Evolutionary conservation across 2,797 vertebrate species (phyloP), one percentile per base, ranked within the genome.

Genomic region (Neosilurus hyrtlii): DNA sequence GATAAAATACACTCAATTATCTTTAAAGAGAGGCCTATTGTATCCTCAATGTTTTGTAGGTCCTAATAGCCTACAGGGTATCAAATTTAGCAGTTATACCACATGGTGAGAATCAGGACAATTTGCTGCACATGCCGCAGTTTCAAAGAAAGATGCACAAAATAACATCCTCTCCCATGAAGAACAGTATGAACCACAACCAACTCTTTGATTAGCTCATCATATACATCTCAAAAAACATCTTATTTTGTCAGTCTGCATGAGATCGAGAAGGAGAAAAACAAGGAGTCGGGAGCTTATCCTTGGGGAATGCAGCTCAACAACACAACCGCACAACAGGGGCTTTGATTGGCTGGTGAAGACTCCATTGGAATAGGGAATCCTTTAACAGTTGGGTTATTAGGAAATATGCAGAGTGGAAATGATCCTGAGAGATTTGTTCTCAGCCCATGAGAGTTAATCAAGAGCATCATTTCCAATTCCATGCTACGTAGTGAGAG

Each of bases 321-420:
- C 71, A 80, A 85, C 86, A 85, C 80, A 82, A 76, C 22, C 81
- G 0, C 72, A 76, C 57, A 83, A 82, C 82, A 80, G 83, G 80
- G 22, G 71, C 26, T 84, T 80, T 82, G 80, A 86, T 74, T 88
- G 86, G 77, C 67, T 65, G 37, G 16, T 5, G 57, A 68, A 84
- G 43, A 57, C 72, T 72, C 66, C 30, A 80, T 81, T 51, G 79
- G 37, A 79, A 80, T 79, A 79, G n/a, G 43, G 68, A 77, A 83
- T 84, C 73, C 30, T 35, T 84, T 37, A 30, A 24, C 26, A 74
- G 26, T 76, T 49, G 22, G 49, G 59, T 61, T 73, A 24, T 37
- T 52, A 78, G 18, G 20, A 71, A 72, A 26, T 70, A 49, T 52
- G 52, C 20, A 2, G 12, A 43, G 59, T 52, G 26, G 15, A 65